These are phyloP conservation scores for Turritopsis rubra DNA, from an alignment of 30 jellyfish, hydroid and myxozoan species.

Conservation along the genomic window DNA sequence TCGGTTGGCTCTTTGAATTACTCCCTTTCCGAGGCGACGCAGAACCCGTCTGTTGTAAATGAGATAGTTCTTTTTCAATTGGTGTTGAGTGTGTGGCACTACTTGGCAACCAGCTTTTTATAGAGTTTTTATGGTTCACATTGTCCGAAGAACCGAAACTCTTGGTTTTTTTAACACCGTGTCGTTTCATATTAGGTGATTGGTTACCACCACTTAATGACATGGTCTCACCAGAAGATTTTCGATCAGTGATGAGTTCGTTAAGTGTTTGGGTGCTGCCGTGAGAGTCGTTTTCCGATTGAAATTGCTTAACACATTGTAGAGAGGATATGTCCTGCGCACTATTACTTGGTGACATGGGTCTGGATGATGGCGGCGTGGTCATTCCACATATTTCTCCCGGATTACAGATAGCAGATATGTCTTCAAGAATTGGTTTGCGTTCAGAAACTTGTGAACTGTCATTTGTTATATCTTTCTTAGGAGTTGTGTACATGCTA, in stretches of 20 bases:
- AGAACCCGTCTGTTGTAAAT: not conserved
- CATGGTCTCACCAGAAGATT: constrained; percentile 46
- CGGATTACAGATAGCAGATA: constrained; percentile 65
- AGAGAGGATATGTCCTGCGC: constrained; percentile 52
- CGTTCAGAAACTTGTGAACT: constrained; percentile 13
- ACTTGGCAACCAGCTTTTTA: constrained; percentile 28
- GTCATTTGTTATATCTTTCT: not conserved
- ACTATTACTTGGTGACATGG: constrained; percentile 79
- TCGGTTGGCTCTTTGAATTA: constrained; percentile 11
- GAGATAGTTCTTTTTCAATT: constrained; percentile 11
- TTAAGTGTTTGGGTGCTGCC: constrained; percentile 29
- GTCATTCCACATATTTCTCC: constrained; percentile 72
- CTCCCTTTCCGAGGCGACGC: constrained; percentile 29
- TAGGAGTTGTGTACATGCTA: constrained; percentile 5
- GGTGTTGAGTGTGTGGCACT: constrained; percentile 34
- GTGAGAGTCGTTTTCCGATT: constrained; percentile 34
- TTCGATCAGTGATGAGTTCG: constrained; percentile 30
- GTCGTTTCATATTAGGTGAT: constrained; percentile 16
- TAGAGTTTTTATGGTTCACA: constrained; percentile 16
- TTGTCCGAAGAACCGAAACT: constrained; percentile 18
- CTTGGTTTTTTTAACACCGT: constrained; percentile 2
- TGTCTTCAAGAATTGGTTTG: not conserved
- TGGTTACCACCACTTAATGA: constrained; percentile 6
- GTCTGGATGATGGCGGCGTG: constrained; percentile 90
- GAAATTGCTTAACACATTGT: constrained; percentile 36